Evolutionary conservation across 2,888 invertebrate species (phyloP).

Genomic region (Agrochola circellaris): DNA sequence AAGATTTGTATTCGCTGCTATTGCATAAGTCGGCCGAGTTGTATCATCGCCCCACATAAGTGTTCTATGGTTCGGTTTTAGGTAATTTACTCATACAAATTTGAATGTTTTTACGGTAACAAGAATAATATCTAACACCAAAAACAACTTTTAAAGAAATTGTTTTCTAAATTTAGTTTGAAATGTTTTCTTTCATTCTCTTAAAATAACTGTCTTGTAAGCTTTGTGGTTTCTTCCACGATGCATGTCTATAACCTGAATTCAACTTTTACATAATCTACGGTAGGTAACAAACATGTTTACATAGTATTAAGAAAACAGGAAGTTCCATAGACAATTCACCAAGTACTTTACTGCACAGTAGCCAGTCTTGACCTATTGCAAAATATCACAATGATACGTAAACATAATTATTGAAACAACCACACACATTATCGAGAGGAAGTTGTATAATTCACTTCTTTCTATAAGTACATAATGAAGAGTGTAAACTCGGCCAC

Average conservation of each 20-base stretch:
- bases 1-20: slow-evolving; percentile 69
- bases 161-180: neutral
- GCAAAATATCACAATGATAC: slow-evolving; percentile 23
- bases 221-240: too few relatives aligned
- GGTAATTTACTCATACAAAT: slow-evolving; percentile 33
- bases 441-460: slow-evolving; percentile 47
- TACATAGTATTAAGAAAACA: slow-evolving; percentile 20
- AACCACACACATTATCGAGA: slow-evolving; percentile 11
- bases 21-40: slow-evolving; percentile 69
- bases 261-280: neutral
- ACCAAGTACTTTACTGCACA: too few relatives aligned
- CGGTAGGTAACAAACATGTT: neutral
- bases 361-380: slow-evolving; percentile 30
- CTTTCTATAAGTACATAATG: slow-evolving; percentile 28
- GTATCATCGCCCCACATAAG: slow-evolving; percentile 53
- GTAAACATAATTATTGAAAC: slow-evolving; percentile 13
- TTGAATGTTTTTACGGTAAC: slow-evolving; percentile 2
- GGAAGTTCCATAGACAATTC: slow-evolving; percentile 10
- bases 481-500: slow-evolving; percentile 43
- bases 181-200: neutral
- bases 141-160: neutral
- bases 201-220: neutral
- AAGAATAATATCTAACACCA: neutral
- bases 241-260: neutral
- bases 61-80: slow-evolving; percentile 34